Conservation (phyloP, 2,797 vertebrate species). For the Sebastiscus albofasciatus region DNA sequence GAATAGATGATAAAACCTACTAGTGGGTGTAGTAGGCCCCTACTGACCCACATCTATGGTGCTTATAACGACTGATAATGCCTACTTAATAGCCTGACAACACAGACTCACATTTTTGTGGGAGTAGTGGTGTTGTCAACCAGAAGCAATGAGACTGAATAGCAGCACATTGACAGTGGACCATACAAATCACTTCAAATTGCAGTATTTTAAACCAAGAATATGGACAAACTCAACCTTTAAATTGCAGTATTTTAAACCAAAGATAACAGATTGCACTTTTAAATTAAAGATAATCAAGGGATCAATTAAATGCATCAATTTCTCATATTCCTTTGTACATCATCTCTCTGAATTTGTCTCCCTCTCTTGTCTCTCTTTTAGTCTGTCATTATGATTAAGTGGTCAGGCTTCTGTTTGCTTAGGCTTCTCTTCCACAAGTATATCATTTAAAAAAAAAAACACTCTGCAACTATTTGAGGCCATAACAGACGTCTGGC, state of each 20-base stretch:
- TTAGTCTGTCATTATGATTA: background rate
- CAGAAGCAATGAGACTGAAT: background rate
- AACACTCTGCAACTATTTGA: background rate
- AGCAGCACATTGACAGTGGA: background rate
- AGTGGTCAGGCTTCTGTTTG: background rate
- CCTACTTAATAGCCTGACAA: too few species aligned
- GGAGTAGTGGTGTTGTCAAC: background rate
- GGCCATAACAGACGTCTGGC: conserved; percentile 9
- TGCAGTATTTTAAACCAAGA: background rate
- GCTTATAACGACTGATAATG: too few species aligned
- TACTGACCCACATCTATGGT: too few species aligned
- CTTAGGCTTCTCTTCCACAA: background rate
- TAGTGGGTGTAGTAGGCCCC: too few species aligned
- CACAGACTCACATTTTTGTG: too few species aligned
- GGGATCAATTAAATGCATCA: background rate
- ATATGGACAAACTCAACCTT: background rate
- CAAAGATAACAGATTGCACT: too few species aligned
- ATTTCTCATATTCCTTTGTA: background rate
- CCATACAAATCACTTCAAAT: background rate
- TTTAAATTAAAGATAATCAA: background rate
- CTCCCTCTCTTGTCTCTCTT: background rate
- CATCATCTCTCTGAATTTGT: background rate
- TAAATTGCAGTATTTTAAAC: background rate
- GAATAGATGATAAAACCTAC: too few species aligned
- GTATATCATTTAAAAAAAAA: background rate